Conservation (phyloP, 2,888 invertebrate species). For the Acanthosoma haemorrhoidale region DNA sequence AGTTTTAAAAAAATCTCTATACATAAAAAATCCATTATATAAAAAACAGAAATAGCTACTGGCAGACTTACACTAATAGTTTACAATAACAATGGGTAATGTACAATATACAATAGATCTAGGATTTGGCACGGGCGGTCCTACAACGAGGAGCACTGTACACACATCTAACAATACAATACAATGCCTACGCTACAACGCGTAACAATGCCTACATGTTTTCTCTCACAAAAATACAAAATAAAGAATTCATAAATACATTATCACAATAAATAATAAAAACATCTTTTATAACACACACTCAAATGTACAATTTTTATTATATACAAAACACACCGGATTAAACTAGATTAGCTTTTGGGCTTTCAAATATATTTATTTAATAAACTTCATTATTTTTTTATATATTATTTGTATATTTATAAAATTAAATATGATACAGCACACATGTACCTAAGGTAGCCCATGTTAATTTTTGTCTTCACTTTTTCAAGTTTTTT, state of each 20-base stretch:
- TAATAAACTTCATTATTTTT: no score
- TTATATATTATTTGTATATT: slow-evolving; percentile 5
- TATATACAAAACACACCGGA: slow-evolving; percentile 22
- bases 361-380: neutral
- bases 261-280: slow-evolving; percentile 30
- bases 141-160: neutral
- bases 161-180: neutral
- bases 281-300: slow-evolving; percentile 19
- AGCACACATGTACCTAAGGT: slow-evolving; percentile 18
- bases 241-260: slow-evolving; percentile 19
- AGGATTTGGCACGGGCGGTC: slow-evolving; percentile 23
- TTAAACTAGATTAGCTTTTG: neutral
- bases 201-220: neutral
- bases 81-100: slow-evolving; percentile 4
- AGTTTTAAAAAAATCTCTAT: neutral
- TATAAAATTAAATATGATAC: slow-evolving; percentile 10
- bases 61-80: neutral
- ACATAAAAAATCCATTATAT: no score
- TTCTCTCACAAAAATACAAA: neutral
- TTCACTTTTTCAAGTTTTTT: neutral
- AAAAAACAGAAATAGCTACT: no score
- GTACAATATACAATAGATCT: slow-evolving; percentile 7
- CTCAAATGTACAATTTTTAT: slow-evolving; percentile 17
- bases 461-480: slow-evolving; percentile 15
- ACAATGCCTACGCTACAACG: slow-evolving; percentile 24